Evolutionary conservation across 2,113 vertebrate genomes (phyloP).

Genomic region (Corythornis vintsioides): DNA sequence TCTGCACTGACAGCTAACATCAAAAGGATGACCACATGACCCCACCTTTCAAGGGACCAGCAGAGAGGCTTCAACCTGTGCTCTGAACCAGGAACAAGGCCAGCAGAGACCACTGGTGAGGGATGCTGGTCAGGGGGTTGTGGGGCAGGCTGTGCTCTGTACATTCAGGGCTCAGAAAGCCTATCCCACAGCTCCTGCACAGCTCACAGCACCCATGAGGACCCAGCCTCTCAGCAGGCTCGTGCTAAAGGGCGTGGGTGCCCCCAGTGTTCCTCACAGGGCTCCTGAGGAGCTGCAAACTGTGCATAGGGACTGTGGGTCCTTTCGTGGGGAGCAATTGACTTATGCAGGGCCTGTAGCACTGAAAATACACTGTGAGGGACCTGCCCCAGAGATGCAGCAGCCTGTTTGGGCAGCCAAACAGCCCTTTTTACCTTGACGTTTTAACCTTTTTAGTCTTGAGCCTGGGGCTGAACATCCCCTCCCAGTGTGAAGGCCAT

Average conservation of each 20-base stretch:
- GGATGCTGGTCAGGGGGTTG: rapidly evolving
- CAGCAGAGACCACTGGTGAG: neutral
- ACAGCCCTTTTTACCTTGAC: neutral
- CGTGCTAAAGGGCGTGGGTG: neutral
- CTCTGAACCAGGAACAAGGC: neutral
- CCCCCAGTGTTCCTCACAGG: rapidly evolving
- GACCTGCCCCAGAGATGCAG: neutral
- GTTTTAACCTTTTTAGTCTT: neutral
- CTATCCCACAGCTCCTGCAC: neutral
- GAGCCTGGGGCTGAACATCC: neutral
- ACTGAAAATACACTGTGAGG: neutral
- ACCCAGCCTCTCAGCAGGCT: rapidly evolving
- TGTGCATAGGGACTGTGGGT: neutral
- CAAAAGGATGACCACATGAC: neutral
- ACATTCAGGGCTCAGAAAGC: rapidly evolving
- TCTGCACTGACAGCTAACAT: neutral
- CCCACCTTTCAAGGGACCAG: neutral
- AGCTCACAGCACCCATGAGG: rapidly evolving
- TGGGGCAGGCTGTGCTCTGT: rapidly evolving
- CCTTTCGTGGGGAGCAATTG: too few species aligned
- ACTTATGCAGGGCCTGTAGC: neutral
- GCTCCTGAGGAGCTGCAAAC: neutral
- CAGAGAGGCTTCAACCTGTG: neutral
- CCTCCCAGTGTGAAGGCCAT: neutral
- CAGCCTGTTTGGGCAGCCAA: neutral